Base-by-base conservation (phyloP, 2,797 vertebrate genomes). In the Bucorvus abyssinicus region DNA sequence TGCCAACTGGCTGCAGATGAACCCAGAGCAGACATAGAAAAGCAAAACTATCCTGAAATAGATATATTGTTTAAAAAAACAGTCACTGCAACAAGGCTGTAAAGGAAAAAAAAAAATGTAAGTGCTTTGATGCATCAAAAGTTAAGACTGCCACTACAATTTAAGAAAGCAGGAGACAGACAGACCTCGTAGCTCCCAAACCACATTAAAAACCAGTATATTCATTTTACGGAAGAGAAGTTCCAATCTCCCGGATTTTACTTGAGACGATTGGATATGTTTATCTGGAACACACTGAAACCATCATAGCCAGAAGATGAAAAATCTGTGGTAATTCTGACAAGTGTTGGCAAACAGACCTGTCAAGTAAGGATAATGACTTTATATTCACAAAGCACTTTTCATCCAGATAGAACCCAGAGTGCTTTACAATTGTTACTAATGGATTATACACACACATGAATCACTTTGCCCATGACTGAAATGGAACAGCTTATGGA, bases 381-480 rank as follows among this genome's bases (percentile, higher is more conserved):
- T 96, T 96, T 95, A 84, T 96, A 94, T 63, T 90, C 94, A 89
- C 68, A 95, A 94, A 95, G 80, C 80, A 96, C 81, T 95, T 95
- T 92, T 90, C 94, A 95, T 93, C 95, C 93, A 93, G 87, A 87
- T 85, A 95, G 88, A 95, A 90, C 53, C 68, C 90, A 71, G 93
- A 94, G 64, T 64, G 78, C 93, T 96, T 95, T 90, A 93, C 93
- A 96, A 93, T 94, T 95, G 95, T 89, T 95, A 88, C 93, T 96
- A 97, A 96, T 97, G 95, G 93, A 96, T 97, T 97, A 96, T 96
- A 77, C 95, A 95, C 95, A 97, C 90, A 71, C 78, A 95, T 97
- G 96, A 96, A 96, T 97, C 95, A 97, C 87, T 95, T 91, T 75
- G 84, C 71, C 96, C 96, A 85, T 94, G 95, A 96, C 94, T 90